phyloP scores from a whole-genome alignment of 2,888 invertebrate genomes.

The Aquatica leii region DNA sequence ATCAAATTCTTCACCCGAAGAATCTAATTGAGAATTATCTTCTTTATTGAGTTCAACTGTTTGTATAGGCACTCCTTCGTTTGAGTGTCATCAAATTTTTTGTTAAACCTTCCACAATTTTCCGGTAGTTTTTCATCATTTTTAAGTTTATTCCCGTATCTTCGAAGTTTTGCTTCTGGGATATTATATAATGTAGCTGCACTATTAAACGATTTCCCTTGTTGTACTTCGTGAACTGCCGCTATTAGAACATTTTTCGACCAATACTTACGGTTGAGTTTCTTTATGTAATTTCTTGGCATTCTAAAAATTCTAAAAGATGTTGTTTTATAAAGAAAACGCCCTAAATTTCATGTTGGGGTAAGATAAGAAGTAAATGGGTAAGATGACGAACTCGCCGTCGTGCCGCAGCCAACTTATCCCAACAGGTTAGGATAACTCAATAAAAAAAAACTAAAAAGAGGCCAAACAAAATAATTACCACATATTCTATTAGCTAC shows the following conservation, averaged over 20 bases:
- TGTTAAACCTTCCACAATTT: conserved; percentile 7
- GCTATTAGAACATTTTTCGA: neutral
- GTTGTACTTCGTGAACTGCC: neutral
- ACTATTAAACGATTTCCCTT: neutral
- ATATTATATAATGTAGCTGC: conserved; percentile 7
- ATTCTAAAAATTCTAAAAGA: conserved; percentile 7
- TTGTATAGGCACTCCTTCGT: neutral
- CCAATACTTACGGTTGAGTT: neutral
- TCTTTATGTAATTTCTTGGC: neutral
- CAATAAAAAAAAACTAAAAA: neutral
- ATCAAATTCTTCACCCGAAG: neutral
- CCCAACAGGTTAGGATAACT: neutral
- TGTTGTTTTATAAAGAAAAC: neutral
- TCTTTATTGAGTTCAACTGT: neutral
- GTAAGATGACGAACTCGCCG: neutral
- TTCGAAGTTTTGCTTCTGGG: conserved; percentile 3
- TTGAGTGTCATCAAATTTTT: too few species aligned
- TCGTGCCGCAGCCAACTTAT: neutral
- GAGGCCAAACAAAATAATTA: neutral
- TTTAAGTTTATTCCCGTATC: conserved; percentile 9
- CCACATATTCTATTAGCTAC: neutral
- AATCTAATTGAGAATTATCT: neutral
- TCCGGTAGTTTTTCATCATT: conserved; percentile 7
- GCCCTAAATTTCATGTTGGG: neutral
- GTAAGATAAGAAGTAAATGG: neutral